Conservation (phyloP, 1,140 invertebrate genomes). For the Cardiocondyla obscurior region DNA sequence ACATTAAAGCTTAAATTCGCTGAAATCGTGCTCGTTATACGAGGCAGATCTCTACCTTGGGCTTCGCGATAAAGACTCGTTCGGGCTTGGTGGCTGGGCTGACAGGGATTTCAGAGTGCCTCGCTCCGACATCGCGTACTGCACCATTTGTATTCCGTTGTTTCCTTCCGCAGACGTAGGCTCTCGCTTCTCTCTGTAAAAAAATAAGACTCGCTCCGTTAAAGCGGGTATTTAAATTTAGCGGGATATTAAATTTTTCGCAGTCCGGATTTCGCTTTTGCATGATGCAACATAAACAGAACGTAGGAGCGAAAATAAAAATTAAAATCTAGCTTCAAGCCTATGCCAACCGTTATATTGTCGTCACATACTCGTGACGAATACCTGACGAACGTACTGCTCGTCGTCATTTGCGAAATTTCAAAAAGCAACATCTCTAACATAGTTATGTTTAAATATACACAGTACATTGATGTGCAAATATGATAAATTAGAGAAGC, state of each 20-base stretch:
- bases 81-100: slow-evolving; percentile 77
- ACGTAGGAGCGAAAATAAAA: not conserved
- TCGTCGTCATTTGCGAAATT: not conserved
- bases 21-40: not conserved
- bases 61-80: slow-evolving; percentile 76
- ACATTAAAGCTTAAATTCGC: not conserved
- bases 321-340: not conserved
- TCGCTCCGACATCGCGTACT: slow-evolving; percentile 79
- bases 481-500: slow-evolving; percentile 7
- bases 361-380: slow-evolving; percentile 1
- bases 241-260: not conserved
- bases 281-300: not conserved
- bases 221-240: not conserved
- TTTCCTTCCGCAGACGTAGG: slow-evolving; percentile 76
- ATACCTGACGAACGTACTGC: not conserved
- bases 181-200: slow-evolving; percentile 78
- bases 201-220: slow-evolving; percentile 21
- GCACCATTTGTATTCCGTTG: slow-evolving; percentile 83
- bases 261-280: not conserved
- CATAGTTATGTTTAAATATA: not conserved
- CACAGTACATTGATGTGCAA: not conserved
- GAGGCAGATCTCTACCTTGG: slow-evolving; percentile 73
- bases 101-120: slow-evolving; percentile 80
- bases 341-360: not conserved
- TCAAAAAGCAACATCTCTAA: not conserved